These are phyloP conservation scores for Neotoma lepida DNA, from an alignment of 2,113 vertebrate genomes.

Conservation along the genomic window DNA sequence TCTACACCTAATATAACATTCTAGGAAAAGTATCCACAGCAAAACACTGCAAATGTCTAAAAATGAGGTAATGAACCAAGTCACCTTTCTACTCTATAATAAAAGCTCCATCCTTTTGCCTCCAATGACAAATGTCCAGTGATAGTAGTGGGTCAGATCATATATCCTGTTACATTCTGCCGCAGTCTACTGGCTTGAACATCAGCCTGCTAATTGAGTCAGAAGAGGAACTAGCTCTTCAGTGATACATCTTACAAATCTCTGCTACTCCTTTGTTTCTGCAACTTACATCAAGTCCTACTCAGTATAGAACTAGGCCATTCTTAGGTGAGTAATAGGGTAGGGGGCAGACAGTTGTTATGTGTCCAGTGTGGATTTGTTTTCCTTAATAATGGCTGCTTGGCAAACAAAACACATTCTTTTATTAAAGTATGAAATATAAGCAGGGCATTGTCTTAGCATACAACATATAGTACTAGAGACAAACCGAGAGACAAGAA, in stretches of 20 bases:
- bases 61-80: not conserved
- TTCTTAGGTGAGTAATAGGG: rapidly evolving
- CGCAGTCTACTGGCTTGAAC: not conserved
- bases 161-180: not conserved
- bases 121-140: not conserved
- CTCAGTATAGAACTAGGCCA: not conserved
- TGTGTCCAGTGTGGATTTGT: not conserved
- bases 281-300: rapidly evolving
- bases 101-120: not conserved
- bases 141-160: not conserved
- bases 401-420: not conserved
- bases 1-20: not conserved
- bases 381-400: not conserved
- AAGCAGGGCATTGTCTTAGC: not conserved
- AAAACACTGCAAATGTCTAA: not conserved
- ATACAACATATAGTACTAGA: not conserved
- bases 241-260: not conserved
- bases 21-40: not conserved
- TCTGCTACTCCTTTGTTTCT: not conserved
- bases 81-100: not conserved
- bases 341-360: not conserved
- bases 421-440: not conserved
- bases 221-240: not conserved
- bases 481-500: not conserved
- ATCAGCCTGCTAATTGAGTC: not conserved